These are phyloP conservation scores for Amphibalanus amphitrite DNA, from an alignment of 1,140 invertebrate genomes.

Conservation along the genomic window DNA sequence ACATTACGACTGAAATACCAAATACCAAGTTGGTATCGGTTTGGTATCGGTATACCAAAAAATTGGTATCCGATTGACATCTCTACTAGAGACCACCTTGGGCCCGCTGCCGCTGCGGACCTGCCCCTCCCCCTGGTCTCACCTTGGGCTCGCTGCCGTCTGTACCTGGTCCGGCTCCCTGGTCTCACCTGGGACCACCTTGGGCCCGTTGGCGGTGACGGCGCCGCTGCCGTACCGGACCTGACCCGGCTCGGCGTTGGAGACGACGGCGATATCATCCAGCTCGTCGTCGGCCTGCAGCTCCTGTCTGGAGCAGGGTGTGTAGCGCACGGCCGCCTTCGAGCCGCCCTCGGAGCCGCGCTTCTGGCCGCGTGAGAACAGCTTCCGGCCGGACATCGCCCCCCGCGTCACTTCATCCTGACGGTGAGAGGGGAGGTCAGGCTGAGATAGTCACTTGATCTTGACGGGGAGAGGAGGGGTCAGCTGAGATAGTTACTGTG, in stretches of 20 bases:
- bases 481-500: too few relatives aligned
- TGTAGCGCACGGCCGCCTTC: constrained; percentile 19
- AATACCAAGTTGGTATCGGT: too few relatives aligned
- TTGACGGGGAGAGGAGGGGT: background rate
- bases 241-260: constrained; percentile 34
- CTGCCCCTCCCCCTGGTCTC: background rate
- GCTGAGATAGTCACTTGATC: background rate
- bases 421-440: background rate
- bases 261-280: constrained; percentile 57
- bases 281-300: constrained; percentile 37
- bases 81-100: background rate
- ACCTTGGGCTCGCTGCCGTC: background rate
- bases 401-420: background rate
- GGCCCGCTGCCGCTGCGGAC: background rate
- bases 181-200: constrained; percentile 40
- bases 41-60: background rate
- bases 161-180: too few relatives aligned
- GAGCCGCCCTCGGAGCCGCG: constrained; percentile 7
- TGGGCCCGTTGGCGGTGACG: constrained; percentile 40
- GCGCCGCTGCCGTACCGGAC: constrained; percentile 39
- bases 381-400: background rate
- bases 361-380: background rate
- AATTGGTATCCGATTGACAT: background rate
- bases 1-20: too few relatives aligned
- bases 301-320: background rate